Evolutionary conservation across 1,140 invertebrate genomes (phyloP), one percentile per base, ranked within the genome.

Genomic region (Rhagoletis pomonella): DNA sequence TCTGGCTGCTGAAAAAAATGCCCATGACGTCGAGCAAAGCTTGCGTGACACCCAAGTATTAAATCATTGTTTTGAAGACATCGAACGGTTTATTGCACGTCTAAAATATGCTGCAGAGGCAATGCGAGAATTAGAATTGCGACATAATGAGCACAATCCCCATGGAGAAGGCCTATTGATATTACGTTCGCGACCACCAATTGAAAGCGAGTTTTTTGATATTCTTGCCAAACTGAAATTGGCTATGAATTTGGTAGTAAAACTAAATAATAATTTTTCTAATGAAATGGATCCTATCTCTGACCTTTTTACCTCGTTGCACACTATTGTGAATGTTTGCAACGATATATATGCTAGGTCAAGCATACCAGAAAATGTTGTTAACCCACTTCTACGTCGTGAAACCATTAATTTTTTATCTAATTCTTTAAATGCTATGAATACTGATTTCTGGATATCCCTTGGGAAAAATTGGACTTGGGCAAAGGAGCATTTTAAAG

Each of bases 61-160:
- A 6, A 92, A 92, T 69, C 91, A 92, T 62, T 92, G 91, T 14
- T 92, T 92, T 77, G 91, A 92, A 88, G 91, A 92, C 64, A 89
- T 92, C 1, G 91, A 92, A 86, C 86, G 91, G 0, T 92, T 92
- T 29, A 91, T 92, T 62, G 90, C 90, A 1, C 88, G 91, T n/a
- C 87, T 92, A 6, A 90, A 92, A 42, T 92, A 91, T 85, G 91
- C 91, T 12, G 91, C 91, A 3, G 91, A 91, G 65, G 91, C 91
- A 1, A 85, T 92, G 6, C 88, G 87, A 4, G 91, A 92, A 87
- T 65, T 92, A 1, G 90, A 92, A 77, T 87, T 89, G 3, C 89
- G 91, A 1, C 91, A 92, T 85, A 89, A 91, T 19, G 85, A 91
- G 59, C 91, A 92, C 42, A 92, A 92, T 81, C 90, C 90, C 0